Base-by-base conservation (phyloP, 2,797 vertebrate species). In the Bradypodion ventrale region DNA sequence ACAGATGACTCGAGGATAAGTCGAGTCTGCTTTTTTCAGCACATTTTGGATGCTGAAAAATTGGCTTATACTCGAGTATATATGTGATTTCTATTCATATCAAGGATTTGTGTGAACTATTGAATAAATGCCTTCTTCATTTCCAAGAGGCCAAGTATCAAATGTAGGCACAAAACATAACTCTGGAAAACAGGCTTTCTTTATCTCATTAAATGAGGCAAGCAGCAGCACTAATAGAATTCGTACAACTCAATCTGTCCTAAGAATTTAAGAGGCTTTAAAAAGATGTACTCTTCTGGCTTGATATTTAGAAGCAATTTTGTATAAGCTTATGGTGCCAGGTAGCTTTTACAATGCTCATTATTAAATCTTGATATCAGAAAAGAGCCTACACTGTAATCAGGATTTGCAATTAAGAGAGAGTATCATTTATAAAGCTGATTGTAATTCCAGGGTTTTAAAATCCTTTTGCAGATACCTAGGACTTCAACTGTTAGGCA, bases 381-480 rank as follows among this genome's bases (percentile, higher is more conserved):
- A 88, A 93, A 89, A 93, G 87, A 94, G 84, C 86, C 90, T 92
- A 91, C 87, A 93, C 78, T 92, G 89, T 93, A 94, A 96, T 95
- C 95, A 96, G 91, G 89, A 91, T 94, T 95, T 95, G 94, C 94
- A 94, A 95, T 95, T 95, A 95, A 94, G 87, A 87, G 91, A 93
- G 92, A 95, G 92, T 86, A 93, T 92, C 74, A 94, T 95, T 96
- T 94, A 93, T 93, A 95, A 94, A 94, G 91, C 89, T 95, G 94
- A 95, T 96, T 95, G 90, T 95, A 95, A 96, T 95, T 94, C 87
- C 91, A 90, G 83, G 89, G 78, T 89, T 95, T 95, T 92, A 93
- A 92, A 94, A 88, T 81, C 83, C 42, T 91, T 16, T 93, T 93
- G 90, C 83, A 95, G 91, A 93, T 94, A 94, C 88, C 86, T 92